Conservation (phyloP, 2,113 vertebrate genomes). For the Chitala chitala region DNA sequence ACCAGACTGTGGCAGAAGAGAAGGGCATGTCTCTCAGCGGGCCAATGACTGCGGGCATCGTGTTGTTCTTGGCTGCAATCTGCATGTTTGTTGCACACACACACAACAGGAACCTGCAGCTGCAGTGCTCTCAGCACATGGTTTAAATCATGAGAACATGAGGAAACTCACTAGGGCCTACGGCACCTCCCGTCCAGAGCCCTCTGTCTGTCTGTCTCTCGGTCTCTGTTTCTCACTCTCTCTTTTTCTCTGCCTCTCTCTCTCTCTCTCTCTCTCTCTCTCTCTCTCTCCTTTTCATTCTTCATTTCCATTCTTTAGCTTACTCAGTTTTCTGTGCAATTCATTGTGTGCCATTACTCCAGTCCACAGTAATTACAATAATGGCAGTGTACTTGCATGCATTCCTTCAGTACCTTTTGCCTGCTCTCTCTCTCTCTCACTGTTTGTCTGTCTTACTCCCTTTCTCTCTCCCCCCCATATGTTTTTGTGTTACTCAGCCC, state of each 20-base stretch:
- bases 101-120: not conserved
- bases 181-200: not conserved
- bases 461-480: not conserved
- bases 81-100: not conserved
- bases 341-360: not conserved
- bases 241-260: not conserved
- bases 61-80: not conserved
- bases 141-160: constrained; percentile 19
- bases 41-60: no score
- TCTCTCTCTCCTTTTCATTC: not conserved
- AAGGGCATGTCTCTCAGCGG: not conserved
- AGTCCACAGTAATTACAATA: not conserved
- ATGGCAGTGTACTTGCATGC: no score
- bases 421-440: not conserved
- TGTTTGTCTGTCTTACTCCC: not conserved
- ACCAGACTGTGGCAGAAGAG: not conserved
- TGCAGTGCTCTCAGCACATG: not conserved
- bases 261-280: not conserved
- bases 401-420: not conserved
- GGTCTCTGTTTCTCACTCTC: not conserved
- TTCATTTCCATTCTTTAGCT: not conserved
- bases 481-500: not conserved
- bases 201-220: not conserved
- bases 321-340: not conserved
- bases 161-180: not conserved